Base-by-base conservation (phyloP, 92 coral and sea anemone genomes). In the Heliopora coerulea region DNA sequence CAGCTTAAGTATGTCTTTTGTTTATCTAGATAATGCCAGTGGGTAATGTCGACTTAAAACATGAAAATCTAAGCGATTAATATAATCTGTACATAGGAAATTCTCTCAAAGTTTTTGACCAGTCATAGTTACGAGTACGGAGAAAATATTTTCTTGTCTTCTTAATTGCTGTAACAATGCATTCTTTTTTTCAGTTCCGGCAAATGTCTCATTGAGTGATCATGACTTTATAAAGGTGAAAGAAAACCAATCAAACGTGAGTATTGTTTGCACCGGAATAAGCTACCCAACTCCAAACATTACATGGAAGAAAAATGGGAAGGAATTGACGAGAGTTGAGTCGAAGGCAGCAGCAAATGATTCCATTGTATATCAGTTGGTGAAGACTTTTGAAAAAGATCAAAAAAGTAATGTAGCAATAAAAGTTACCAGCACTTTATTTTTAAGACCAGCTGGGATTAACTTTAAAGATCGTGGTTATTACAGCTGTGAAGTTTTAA, bases 261-360 rank as follows among this genome's bases (percentile, higher is more conserved):
- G 74, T 2, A 65, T 89, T 17, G 69, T 59, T 35, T 88, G 95
- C 79, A 49, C 49, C 46, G 95, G 89, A 68, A 82, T 57, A 63
- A 86, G 95, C 26, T 56, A 82, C 42, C 95, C 95, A 17, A 59
- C 61, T 12, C 92, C 92, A 2, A 34, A 59, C 0, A 85, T 88
- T 1, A 28, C 34, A 7, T 88, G 92, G 92, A 76, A 42, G 20
- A 72, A 56, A 12, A 19, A 63, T 25, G 63, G 77, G 20, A 5
- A 18, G 21, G 29, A 44, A 14, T 18, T 77, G 18, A 59, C 83
- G 56, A n/a, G 21, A 44, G 63, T 49, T 49, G 37, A 54, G 31
- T 31, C 52, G 19, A 34, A 44, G 29, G 31, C 1, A 35, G 23
- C 49, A 29, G 39, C 59, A 20, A 19, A 74, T 18, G 41, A 67